Conservation (phyloP, 2,888 invertebrate species). For the Napeogenes sylphis region DNA sequence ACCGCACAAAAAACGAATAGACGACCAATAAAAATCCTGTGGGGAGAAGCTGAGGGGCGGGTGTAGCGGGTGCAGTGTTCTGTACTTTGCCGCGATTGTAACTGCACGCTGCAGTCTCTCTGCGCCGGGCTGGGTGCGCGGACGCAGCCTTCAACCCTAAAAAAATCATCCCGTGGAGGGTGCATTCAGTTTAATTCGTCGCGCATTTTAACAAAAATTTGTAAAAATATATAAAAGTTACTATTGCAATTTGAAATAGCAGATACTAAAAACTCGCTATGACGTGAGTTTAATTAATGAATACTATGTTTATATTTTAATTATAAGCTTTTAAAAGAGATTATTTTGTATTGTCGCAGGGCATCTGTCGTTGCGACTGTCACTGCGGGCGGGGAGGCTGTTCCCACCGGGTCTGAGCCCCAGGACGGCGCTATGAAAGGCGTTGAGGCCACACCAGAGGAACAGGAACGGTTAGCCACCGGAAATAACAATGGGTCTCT, state of each 20-base stretch:
- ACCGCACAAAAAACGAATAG: slow-evolving; percentile 70
- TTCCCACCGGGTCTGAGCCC: slow-evolving; percentile 59
- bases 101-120: slow-evolving; percentile 68
- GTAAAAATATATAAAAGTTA: no score
- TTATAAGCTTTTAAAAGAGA: slow-evolving; percentile 14
- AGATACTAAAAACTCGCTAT: slow-evolving; percentile 34
- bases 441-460: slow-evolving; percentile 71
- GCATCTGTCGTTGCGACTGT: slow-evolving; percentile 56
- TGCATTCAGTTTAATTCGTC: slow-evolving; percentile 28
- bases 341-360: slow-evolving; percentile 60
- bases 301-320: slow-evolving; percentile 13
- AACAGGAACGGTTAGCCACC: slow-evolving; percentile 69
- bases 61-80: slow-evolving; percentile 62
- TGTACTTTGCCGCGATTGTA: slow-evolving; percentile 55
- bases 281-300: slow-evolving; percentile 56
- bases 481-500: slow-evolving; percentile 85
- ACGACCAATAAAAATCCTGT: slow-evolving; percentile 73
- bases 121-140: slow-evolving; percentile 69
- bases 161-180: slow-evolving; percentile 9
- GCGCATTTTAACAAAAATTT: slow-evolving; percentile 18
- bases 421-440: slow-evolving; percentile 71
- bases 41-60: slow-evolving; percentile 72
- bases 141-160: slow-evolving; percentile 64
- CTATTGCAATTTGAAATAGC: no score
- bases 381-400: slow-evolving; percentile 60